Conservation (phyloP, 2,888 invertebrate genomes). For the Athalia circularis region DNA sequence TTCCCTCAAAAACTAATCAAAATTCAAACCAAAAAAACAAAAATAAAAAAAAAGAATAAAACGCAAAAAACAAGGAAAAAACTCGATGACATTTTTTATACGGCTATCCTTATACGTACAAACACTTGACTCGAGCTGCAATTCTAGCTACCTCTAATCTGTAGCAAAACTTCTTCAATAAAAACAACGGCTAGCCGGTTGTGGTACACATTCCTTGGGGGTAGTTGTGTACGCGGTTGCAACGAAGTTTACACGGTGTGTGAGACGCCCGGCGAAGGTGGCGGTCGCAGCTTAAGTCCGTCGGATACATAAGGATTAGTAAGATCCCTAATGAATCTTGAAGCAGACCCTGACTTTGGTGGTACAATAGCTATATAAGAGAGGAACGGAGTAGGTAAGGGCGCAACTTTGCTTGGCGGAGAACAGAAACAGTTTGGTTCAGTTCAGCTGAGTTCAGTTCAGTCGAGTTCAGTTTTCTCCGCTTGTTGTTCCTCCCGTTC, state of each 20-base stretch:
- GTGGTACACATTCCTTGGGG: conserved; percentile 9
- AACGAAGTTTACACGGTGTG: conserved; percentile 23
- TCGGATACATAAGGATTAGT: conserved; percentile 59
- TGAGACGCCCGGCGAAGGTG: not conserved
- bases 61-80: not conserved
- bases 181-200: conserved; percentile 12
- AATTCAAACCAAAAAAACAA: conserved; percentile 24
- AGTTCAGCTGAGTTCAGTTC: conserved; percentile 18
- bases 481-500: conserved; percentile 14
- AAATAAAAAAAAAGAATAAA: not conserved
- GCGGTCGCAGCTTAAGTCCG: conserved; percentile 44
- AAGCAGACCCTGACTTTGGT: conserved; percentile 55
- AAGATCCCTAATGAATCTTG: conserved; percentile 70
- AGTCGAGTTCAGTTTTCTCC: not conserved
- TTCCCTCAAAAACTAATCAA: conserved; percentile 38
- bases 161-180: conserved; percentile 18
- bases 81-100: not conserved
- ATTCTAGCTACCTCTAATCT: not conserved
- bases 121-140: not conserved
- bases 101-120: not conserved
- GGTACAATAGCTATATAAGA: conserved; percentile 11
- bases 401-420: conserved; percentile 6
- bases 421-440: conserved; percentile 1
- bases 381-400: not conserved
- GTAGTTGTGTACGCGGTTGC: conserved; percentile 33